phyloP scores from a whole-genome alignment of 35 echinoderm and acorn worm species.

The Acanthaster planci region DNA sequence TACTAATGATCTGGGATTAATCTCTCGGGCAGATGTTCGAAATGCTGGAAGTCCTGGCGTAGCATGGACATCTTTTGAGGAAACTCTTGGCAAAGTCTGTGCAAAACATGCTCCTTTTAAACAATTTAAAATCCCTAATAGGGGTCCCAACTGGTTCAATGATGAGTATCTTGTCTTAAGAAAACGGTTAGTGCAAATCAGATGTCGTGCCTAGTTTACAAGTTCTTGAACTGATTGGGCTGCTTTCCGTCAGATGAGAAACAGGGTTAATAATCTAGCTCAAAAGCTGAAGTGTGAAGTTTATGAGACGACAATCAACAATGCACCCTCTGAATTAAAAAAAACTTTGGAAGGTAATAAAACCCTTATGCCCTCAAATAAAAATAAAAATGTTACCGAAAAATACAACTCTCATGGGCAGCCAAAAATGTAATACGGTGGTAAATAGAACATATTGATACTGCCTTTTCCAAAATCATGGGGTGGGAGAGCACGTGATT shows the following conservation, averaged over 20 bases:
- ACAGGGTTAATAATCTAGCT: background rate
- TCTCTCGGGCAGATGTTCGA: background rate
- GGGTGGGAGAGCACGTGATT: too few relatives aligned
- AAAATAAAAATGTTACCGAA: too few relatives aligned
- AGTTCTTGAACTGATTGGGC: background rate
- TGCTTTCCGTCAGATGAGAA: background rate
- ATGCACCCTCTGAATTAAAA: background rate
- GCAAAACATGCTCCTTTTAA: conserved; percentile 17
- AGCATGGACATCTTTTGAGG: background rate
- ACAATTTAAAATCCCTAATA: conserved; percentile 20
- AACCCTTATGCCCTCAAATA: background rate
- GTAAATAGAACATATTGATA: too few relatives aligned
- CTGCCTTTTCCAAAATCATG: too few relatives aligned
- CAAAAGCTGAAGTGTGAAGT: conserved; percentile 5
- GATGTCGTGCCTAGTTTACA: background rate
- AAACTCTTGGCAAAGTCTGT: background rate
- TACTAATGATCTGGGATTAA: too few relatives aligned
- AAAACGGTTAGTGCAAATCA: background rate
- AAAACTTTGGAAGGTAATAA: background rate
- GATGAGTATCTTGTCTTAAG: background rate
- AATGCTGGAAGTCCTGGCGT: background rate
- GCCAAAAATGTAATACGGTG: too few relatives aligned
- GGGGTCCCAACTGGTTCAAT: background rate
- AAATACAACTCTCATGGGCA: too few relatives aligned
- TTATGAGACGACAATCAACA: background rate